These are phyloP conservation scores for Sminthopsis crassicaudata DNA, from an alignment of 2,113 vertebrate species.

Conservation along the genomic window DNA sequence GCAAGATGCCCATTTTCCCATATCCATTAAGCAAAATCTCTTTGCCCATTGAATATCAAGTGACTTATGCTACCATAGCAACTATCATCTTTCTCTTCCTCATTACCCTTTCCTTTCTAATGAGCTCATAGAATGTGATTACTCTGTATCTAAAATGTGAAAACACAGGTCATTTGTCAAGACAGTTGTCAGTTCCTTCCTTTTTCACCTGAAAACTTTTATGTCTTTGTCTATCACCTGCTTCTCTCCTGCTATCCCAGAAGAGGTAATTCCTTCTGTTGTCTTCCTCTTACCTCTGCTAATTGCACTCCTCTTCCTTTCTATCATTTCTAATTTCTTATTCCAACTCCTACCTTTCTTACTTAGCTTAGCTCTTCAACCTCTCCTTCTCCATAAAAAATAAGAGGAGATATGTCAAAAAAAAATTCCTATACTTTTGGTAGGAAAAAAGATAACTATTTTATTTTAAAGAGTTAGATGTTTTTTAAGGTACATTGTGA, in stretches of 20 bases:
- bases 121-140: not conserved
- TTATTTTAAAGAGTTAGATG: not conserved
- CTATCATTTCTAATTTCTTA: not conserved
- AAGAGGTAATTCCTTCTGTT: not conserved
- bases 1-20: not conserved
- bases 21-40: not conserved
- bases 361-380: not conserved
- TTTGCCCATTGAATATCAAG: not conserved
- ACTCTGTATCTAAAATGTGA: not conserved
- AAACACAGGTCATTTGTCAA: not conserved
- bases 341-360: not conserved
- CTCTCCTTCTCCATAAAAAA: not conserved
- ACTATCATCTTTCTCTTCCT: not conserved
- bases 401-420: not conserved
- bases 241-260: not conserved
- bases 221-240: too few species aligned
- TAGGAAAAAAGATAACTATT: not conserved
- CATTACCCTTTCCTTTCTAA: not conserved
- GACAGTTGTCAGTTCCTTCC: not conserved
- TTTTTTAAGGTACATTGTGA: not conserved
- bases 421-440: not conserved
- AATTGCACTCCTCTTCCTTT: not conserved
- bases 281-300: not conserved
- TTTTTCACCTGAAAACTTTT: not conserved
- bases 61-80: not conserved